Base-by-base conservation (phyloP, 2,797 vertebrate species). In the Tokudaia tokunoshimensis region DNA sequence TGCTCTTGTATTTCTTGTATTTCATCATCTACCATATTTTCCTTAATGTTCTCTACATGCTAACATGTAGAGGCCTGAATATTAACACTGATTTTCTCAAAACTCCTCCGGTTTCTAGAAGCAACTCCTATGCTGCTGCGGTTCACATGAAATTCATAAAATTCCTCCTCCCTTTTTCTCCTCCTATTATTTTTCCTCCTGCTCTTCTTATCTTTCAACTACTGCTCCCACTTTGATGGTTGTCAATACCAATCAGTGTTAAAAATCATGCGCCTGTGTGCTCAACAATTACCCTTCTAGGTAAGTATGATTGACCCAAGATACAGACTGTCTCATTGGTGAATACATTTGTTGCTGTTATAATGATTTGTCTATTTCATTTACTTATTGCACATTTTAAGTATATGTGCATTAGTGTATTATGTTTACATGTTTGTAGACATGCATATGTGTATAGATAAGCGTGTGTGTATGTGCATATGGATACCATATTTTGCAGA, bases 161-260 rank as follows among this genome's bases (percentile, higher is more conserved):
- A 3, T 0, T 84, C 8, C 31, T 34, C 10, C 4, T 5, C 4
- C 0, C 52, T 12, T 11, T 11, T n/a, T 17, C 17, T 67, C 1
- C 15, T 65, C 11, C 29, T 50, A 12, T 6, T 67, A 10, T 6
- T 34, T 31, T 31, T 85, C 29, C 19, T 82, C 22, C 63, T 37
- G n/a, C 3, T 50, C 6, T 26, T 47, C 15, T 37, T 65, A 29
- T 31, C 22, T 84, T 10, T 5, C 63, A 3, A 15, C 3, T 29
- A 14, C 22, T 61, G 55, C 3, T 61, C 13, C 13, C 29, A 13
- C 17, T 61, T 61, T 61, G 17, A 34, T 22, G 17, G 29, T 50
- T 5, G 15, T 85, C 31, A 84, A 4, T 24, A 67, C 12, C 1
- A 12, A 26, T 44, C 29, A 47, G 59, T 65, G 12, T 85, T 70